These are phyloP conservation scores for Cottoperca gobio DNA, from an alignment of 2,797 vertebrate genomes.

Conservation along the genomic window DNA sequence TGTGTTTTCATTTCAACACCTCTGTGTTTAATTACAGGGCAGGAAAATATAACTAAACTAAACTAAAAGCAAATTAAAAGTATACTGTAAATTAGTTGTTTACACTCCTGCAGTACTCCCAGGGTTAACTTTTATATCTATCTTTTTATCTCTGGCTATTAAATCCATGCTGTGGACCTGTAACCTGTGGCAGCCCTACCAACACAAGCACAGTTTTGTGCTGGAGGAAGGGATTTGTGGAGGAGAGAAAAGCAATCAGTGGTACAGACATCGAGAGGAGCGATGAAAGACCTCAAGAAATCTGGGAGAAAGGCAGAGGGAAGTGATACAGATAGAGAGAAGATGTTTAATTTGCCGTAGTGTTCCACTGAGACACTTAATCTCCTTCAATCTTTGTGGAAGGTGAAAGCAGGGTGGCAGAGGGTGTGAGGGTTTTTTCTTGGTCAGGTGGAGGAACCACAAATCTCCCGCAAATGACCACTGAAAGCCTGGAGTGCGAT, in stretches of 20 bases:
- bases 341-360: slow-evolving; percentile 64
- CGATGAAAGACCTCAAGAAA: slow-evolving; percentile 45
- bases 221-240: slow-evolving; percentile 52
- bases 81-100: not conserved
- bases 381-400: slow-evolving; percentile 59
- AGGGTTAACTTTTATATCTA: slow-evolving; percentile 21
- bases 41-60: not conserved
- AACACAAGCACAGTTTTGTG: slow-evolving; percentile 52
- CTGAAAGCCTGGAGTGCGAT: slow-evolving; percentile 14
- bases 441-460: slow-evolving; percentile 36
- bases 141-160: slow-evolving; percentile 34
- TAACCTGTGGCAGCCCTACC: slow-evolving; percentile 18
- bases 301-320: slow-evolving; percentile 37
- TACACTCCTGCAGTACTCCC: not conserved
- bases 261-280: slow-evolving; percentile 11
- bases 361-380: slow-evolving; percentile 61
- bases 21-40: not conserved
- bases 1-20: slow-evolving; percentile 2
- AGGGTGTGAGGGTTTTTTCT: slow-evolving; percentile 25
- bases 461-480: slow-evolving; percentile 47
- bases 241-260: slow-evolving; percentile 64
- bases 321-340: slow-evolving; percentile 61
- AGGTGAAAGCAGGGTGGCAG: slow-evolving; percentile 43
- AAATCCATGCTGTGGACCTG: slow-evolving; percentile 22
- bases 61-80: slow-evolving; percentile 10